Conservation (phyloP, 2,113 vertebrate species). For the Bujurquina vittata region DNA sequence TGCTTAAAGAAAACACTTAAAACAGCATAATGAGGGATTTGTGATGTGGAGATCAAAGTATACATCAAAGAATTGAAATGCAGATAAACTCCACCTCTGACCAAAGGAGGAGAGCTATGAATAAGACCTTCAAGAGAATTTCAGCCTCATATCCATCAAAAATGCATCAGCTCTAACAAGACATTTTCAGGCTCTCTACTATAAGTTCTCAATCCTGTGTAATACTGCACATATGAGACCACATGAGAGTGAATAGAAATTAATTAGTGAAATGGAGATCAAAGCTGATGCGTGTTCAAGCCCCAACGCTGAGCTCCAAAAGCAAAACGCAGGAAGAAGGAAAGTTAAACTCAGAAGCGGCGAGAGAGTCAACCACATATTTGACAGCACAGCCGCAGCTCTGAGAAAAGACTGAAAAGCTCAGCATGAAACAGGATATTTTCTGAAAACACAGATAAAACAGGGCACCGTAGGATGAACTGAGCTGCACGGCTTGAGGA, state of each 20-base stretch:
- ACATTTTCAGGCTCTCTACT: not conserved
- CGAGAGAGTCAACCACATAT: not conserved
- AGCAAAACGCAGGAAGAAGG: not conserved
- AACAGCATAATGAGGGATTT: constrained; percentile 23
- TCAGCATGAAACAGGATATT: not conserved
- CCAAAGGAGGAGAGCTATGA: not conserved
- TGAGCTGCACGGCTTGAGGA: not conserved
- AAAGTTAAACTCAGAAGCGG: not conserved
- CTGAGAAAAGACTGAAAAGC: not conserved
- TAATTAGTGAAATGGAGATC: constrained; percentile 15
- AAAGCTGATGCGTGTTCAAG: not conserved
- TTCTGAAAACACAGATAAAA: constrained; percentile 1
- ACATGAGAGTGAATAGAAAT: not conserved
- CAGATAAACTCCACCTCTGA: constrained; percentile 26
- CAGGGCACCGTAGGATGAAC: not conserved
- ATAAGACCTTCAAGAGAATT: not conserved
- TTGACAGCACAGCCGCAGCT: not conserved
- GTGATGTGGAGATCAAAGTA: constrained; percentile 17
- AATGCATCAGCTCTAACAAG: not conserved
- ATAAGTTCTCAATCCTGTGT: not conserved
- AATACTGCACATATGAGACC: not conserved
- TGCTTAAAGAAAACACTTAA: constrained; percentile 23
- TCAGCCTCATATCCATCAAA: not conserved
- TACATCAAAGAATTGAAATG: constrained; percentile 31
- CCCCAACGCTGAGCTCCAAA: not conserved